These are phyloP conservation scores for Amphipyra tragopoginis DNA, from an alignment of 2,888 invertebrate genomes.

Conservation along the genomic window DNA sequence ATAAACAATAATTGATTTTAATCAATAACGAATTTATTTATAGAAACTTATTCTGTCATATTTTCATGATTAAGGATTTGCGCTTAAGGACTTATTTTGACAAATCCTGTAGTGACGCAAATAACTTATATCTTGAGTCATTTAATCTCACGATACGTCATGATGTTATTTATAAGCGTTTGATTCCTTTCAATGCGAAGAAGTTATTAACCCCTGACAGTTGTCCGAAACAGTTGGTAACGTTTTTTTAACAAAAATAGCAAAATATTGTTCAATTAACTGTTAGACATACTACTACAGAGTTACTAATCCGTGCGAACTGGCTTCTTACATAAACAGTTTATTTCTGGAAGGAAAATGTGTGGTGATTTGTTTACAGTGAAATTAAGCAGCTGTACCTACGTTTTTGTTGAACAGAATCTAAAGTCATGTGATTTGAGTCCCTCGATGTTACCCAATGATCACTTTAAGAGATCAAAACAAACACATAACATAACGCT, in stretches of 20 bases:
- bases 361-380: conserved; percentile 2
- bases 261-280: conserved; percentile 1
- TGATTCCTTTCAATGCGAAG: no score
- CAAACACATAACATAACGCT: no score
- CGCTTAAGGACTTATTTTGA: no score
- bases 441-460: background rate
- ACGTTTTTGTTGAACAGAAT: background rate
- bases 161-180: no score
- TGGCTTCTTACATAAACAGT: conserved; percentile 14
- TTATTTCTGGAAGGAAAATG: conserved; percentile 25
- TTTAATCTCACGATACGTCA: no score
- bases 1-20: no score
- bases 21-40: no score
- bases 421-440: background rate
- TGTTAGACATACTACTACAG: conserved; percentile 2
- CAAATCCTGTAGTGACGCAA: no score
- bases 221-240: background rate
- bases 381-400: background rate
- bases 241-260: background rate
- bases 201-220: background rate
- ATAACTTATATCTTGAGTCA: no score
- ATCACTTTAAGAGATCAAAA: no score
- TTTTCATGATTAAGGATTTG: no score
- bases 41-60: no score
- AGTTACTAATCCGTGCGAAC: conserved; percentile 4